Conservation (phyloP, 2,797 vertebrate genomes). For the Distichodus sexfasciatus region DNA sequence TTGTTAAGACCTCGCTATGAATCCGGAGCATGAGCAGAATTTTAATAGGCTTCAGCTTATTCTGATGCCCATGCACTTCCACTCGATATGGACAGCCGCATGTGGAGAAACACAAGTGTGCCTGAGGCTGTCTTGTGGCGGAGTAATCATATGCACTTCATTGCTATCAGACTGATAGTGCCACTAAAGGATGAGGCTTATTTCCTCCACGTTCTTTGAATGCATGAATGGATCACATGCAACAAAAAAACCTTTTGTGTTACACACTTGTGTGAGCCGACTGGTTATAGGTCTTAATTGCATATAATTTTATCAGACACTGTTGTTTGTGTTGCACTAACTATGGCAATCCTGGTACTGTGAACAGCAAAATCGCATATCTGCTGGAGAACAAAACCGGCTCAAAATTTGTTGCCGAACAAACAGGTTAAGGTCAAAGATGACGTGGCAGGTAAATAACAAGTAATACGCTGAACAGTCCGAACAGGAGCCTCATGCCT, state of each 20-base stretch:
- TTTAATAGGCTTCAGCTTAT: slow-evolving; percentile 32
- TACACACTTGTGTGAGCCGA: not conserved
- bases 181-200: not conserved
- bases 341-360: too few relatives aligned
- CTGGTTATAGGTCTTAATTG: too few relatives aligned
- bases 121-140: slow-evolving; percentile 33
- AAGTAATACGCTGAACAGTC: not conserved
- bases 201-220: not conserved
- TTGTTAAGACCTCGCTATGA: slow-evolving; percentile 29
- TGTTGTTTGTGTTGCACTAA: too few relatives aligned
- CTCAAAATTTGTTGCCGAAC: slow-evolving; percentile 10
- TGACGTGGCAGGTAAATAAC: not conserved
- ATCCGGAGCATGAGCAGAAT: slow-evolving; percentile 25
- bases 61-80: slow-evolving; percentile 9
- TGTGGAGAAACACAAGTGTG: slow-evolving; percentile 23
- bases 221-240: not conserved
- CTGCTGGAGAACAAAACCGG: not conserved
- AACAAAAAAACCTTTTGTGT: not conserved
- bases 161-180: not conserved
- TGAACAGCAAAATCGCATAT: too few relatives aligned
- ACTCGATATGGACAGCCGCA: slow-evolving; percentile 32
- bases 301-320: too few relatives aligned
- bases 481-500: not conserved
- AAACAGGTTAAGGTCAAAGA: slow-evolving; percentile 5
- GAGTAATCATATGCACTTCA: slow-evolving; percentile 19